Conservation (phyloP, 2,113 vertebrate genomes). For the Mobula birostris region DNA sequence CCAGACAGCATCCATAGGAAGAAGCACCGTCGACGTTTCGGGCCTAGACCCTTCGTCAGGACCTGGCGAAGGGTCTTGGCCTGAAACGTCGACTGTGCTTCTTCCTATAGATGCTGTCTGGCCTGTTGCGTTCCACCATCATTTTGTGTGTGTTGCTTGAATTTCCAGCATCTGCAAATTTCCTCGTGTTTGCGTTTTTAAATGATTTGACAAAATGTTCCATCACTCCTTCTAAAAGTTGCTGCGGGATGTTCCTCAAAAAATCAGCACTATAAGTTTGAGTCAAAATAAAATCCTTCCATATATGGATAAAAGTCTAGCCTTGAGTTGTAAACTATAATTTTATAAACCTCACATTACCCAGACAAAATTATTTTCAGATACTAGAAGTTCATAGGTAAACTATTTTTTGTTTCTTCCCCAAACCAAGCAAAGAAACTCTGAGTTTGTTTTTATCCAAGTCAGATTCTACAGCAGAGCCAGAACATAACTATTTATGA, state of each 20-base stretch:
- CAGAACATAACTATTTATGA: not conserved
- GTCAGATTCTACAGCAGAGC: not conserved
- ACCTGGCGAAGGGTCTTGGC: too few relatives aligned
- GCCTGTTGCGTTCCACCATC: too few relatives aligned
- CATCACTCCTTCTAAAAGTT: not conserved
- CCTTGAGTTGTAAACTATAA: not conserved
- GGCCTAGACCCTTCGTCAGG: too few relatives aligned
- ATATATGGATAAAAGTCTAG: not conserved
- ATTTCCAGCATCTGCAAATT: too few relatives aligned
- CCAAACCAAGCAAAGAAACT: slow-evolving; percentile 4
- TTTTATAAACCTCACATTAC: not conserved
- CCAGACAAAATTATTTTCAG: slow-evolving; percentile 18
- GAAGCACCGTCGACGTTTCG: too few relatives aligned
- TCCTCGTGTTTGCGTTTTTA: too few relatives aligned
- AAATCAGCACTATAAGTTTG: not conserved
- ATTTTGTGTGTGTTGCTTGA: too few relatives aligned
- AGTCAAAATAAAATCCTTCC: not conserved
- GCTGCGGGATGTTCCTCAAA: not conserved
- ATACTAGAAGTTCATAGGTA: not conserved
- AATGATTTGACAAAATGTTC: not conserved
- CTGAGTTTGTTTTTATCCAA: not conserved
- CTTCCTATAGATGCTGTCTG: too few relatives aligned
- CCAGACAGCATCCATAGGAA: too few relatives aligned
- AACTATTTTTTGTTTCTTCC: not conserved
- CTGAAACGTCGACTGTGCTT: too few relatives aligned